These are phyloP conservation scores for Illadopsis cleaveri DNA, from an alignment of 2,113 vertebrate species.

Conservation along the genomic window DNA sequence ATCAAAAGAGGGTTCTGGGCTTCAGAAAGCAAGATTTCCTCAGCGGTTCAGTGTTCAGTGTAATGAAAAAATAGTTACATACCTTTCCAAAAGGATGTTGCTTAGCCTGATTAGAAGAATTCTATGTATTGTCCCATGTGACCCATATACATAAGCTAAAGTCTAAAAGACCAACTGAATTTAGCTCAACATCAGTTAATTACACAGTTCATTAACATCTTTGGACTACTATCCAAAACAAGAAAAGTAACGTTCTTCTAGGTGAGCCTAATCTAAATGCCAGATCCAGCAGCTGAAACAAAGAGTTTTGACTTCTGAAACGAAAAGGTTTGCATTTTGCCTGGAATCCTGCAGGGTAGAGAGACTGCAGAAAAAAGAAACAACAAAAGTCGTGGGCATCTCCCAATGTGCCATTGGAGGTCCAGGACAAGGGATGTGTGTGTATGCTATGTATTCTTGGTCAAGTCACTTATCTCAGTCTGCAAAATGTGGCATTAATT, in stretches of 20 bases:
- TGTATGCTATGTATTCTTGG: not conserved
- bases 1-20: not conserved
- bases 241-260: not conserved
- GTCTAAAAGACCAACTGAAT: not conserved
- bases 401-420: not conserved
- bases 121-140: not conserved
- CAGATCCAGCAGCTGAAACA: not conserved
- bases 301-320: not conserved
- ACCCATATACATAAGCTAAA: not conserved
- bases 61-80: not conserved
- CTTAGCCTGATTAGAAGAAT: not conserved
- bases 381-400: accelerated
- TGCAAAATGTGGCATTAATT: not conserved
- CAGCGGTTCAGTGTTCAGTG: not conserved
- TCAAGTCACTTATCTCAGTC: not conserved
- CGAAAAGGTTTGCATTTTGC: not conserved
- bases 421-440: not conserved
- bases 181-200: not conserved
- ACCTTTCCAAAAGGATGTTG: not conserved
- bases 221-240: not conserved
- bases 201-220: not conserved
- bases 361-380: not conserved
- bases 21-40: not conserved
- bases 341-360: not conserved
- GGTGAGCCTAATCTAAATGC: not conserved